Base-by-base conservation (phyloP, 2,888 invertebrate genomes). In the Buathra laborator region DNA sequence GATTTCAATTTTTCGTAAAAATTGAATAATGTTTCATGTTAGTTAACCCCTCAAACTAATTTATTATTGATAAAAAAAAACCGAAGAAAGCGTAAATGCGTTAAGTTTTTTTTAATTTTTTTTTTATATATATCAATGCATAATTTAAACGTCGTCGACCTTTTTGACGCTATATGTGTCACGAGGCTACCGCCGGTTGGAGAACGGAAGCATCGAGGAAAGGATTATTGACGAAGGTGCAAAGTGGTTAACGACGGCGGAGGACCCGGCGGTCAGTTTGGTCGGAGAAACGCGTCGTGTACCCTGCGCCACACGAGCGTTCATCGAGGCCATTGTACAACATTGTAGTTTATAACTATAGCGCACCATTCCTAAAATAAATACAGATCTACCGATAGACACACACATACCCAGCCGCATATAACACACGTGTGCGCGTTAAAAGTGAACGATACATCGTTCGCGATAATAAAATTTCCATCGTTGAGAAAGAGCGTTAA, bases 201-300 rank as follows among this genome's bases (percentile, higher is more conserved):
- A 71, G 72, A 82, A 77, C 72, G 76, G 72, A 70, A 71, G 68
- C 53, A 76, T n/a, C 62, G 83, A 78, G 86, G 84, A 86, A 86
- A 87, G 84, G 86, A 83, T 82, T 86, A 86, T 84, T 72, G 87
- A 81, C 86, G 84, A 87, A 88, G 87, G 88, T 81, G 88, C 82
- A 89, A 89, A 90, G 89, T 87, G 86, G 88, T 87, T 89, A 90
- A 90, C 90, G 89, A 90, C 85, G 84, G 86, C 79, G 88, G 80
- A 85, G 86, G 70, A 84, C 83, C 84, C 83, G 77, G 89, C 77
- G 89, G 89, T 89, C 85, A 86, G 87, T 87, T 87, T 88, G 84
- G 79, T 86, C 79, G 59, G 84, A 87, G 85, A 81, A 78, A 85
- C 67, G 66, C 67, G 76, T 78, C 81, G 59, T 76, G 74, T 76